These are phyloP conservation scores for Megaustenia siamemsis DNA, from an alignment of 2,888 invertebrate genomes.

Conservation along the genomic window DNA sequence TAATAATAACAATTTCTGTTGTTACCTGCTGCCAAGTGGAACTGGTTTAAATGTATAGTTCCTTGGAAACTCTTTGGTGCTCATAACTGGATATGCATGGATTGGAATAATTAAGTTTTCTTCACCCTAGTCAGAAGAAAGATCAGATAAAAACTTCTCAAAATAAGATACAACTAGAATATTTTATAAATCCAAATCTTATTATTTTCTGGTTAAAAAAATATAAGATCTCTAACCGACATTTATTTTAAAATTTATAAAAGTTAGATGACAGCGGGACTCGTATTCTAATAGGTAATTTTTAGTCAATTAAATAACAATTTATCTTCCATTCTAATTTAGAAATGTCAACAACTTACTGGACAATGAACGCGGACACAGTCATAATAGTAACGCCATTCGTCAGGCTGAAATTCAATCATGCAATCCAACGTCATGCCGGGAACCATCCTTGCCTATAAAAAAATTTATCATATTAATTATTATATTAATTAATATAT, in stretches of 20 bases:
- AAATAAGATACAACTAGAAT: no score
- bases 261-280: no score
- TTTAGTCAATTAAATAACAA: no score
- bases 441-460: constrained; percentile 77
- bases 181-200: no score
- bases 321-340: no score
- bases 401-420: constrained; percentile 78
- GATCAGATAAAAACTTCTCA: neutral
- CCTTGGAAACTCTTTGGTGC: constrained; percentile 76
- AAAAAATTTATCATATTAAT: constrained; percentile 27
- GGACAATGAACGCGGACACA: constrained; percentile 78
- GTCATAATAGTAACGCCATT: constrained; percentile 80
- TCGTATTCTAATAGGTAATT: no score
- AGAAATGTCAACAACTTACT: no score
- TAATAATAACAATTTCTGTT: neutral
- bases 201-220: no score
- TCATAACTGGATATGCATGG: constrained; percentile 80
- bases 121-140: constrained; percentile 71
- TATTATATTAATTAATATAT: neutral
- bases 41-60: constrained; percentile 76
- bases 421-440: constrained; percentile 77
- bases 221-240: no score
- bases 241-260: no score
- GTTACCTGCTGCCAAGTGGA: constrained; percentile 76
- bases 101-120: constrained; percentile 80